Evolutionary conservation across 1,140 invertebrate species (phyloP), one percentile per base, ranked within the genome.

Genomic region (Rhopalosiphum padi): DNA sequence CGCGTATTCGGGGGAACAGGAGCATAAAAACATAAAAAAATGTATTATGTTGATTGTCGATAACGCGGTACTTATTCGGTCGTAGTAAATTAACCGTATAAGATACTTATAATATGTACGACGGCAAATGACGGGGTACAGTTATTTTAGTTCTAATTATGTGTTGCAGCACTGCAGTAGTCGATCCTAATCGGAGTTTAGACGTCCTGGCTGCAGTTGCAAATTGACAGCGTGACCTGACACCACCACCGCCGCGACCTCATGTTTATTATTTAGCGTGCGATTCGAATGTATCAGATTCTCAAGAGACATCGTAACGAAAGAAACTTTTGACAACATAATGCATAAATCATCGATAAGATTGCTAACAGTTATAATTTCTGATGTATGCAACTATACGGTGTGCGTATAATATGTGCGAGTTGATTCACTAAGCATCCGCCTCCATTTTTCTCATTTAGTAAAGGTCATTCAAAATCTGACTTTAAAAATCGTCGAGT

Each of bases 281-380:
- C 3, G 15, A n/a, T 77, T 30, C 30, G n/a, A n/a, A 60, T 68
- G 60, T n/a, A 15, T 68, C 11, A 4, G n/a, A n/a, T 77, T 15
- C 60, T 11, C n/a, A 5, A 77, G 60, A 6, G 60, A n/a, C n/a
- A 18, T 77, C 1, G 60, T 15, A n/a, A 77, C 60, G n/a, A n/a
- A 77, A 77, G 60, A 77, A 77, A 77, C 60, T 77, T 77, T 77
- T 77, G 60, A 77, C 60, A 77, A 77, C n/a, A n/a, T n/a, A 3
- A 77, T 77, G 60, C 30, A 77, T 77, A n/a, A 77, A 77, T 77
- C 15, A 77, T 18, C 15, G 30, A 18, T 15, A 15, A n/a, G 60
- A n/a, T 77, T 21, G 60, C 30, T 15, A 77, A 77, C n/a, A 77
- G 30, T n/a, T 68, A 30, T 68, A 9, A 9, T 68, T 77, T 77